Evolutionary conservation across 2,113 vertebrate species (phyloP).

Genomic region (Hipposideros armiger): DNA sequence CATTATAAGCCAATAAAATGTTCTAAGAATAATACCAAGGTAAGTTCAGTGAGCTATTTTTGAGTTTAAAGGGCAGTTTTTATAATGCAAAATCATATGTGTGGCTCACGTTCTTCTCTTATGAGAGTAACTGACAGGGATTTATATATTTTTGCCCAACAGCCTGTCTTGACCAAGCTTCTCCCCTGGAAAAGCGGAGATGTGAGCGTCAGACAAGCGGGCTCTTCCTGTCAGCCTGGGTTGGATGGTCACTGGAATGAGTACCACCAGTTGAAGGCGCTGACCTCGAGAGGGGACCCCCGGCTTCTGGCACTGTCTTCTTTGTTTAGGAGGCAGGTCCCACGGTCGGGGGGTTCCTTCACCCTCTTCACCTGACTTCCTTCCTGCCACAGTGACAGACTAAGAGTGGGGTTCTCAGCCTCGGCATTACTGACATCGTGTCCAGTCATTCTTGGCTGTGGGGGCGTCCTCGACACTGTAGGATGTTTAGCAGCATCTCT

Average conservation of each 20-base stretch:
- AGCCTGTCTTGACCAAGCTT: background rate
- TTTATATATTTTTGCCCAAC: rapidly evolving
- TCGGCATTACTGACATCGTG: rapidly evolving
- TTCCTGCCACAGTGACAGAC: rapidly evolving
- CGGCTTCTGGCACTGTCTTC: background rate
- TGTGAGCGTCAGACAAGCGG: rapidly evolving
- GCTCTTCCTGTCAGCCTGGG: background rate
- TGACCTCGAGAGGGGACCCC: background rate
- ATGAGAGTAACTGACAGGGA: background rate
- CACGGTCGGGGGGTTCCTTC: background rate
- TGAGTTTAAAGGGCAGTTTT: background rate
- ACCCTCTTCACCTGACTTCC: background rate
- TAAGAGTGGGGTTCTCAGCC: background rate
- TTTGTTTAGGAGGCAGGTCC: background rate
- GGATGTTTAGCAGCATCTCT: background rate
- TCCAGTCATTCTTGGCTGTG: rapidly evolving
- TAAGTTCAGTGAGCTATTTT: background rate
- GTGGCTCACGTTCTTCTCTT: background rate
- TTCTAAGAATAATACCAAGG: background rate
- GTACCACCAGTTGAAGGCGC: rapidly evolving
- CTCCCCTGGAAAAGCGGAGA: background rate
- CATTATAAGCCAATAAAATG: background rate
- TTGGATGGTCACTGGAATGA: rapidly evolving
- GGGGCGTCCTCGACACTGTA: rapidly evolving
- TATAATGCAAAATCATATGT: no score